Base-by-base conservation (phyloP, 1,140 invertebrate genomes). In the Drosophila micromelanica region DNA sequence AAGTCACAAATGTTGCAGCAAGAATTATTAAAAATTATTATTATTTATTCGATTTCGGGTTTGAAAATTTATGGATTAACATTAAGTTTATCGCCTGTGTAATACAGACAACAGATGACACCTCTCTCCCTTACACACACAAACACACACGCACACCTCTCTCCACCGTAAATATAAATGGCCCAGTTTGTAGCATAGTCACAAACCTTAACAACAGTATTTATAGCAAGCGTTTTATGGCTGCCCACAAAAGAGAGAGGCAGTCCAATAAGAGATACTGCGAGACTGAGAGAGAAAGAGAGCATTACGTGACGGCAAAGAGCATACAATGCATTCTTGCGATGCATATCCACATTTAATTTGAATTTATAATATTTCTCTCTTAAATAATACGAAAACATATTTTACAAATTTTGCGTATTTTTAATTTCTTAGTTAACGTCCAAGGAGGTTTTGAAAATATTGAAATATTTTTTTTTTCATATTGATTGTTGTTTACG, bases 181-280 rank as follows among this genome's bases (percentile, higher is more conserved):
- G 8, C 6, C 32, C 46, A 35, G 9, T 35, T 45, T 12, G 9
- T 85, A 85, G 81, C 62, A 32, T 8, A 52, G 81, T 74, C 74
- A 73, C 80, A 43, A 86, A 86, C 82, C 77, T 8, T 5, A 12
- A 8, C 11, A 35, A 40, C 35, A 20, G 17, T 13, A 49, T 85
- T 82, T 84, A 85, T 84, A 73, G 80, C 57, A 80, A 75, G 8
- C 63, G 30, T 73, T 70, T 85, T 70, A 84, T 84, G 62, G 57
- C 46, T 11, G 15, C 20, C 12, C 7, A 37, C 20, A 46, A 37
- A 15, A 30, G 13, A 17, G 13, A 17, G 37, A 46, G 40, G 38
- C 11, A 15, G 35, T 6, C 30, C 61, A 55, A 13, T 13, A 27
- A 46, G 13, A 3, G 1, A 7, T 38, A 57, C 27, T 0, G 8